These are phyloP conservation scores for Dendropsophus ebraccatus DNA, from an alignment of 2,113 vertebrate genomes.

Conservation along the genomic window DNA sequence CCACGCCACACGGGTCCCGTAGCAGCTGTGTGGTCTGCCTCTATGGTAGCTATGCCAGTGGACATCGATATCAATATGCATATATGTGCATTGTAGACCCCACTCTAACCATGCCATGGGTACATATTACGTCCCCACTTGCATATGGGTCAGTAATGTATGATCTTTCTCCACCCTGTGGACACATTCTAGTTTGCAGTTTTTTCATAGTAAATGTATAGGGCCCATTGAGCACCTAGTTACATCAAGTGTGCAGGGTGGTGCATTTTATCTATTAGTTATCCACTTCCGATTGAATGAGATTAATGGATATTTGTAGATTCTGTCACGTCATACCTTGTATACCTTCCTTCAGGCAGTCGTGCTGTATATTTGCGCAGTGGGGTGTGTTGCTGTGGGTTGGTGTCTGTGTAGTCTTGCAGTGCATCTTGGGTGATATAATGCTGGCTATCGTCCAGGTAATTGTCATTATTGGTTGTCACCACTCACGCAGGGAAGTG, in stretches of 20 bases:
- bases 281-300: not conserved
- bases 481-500: not conserved
- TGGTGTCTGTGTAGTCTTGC: not conserved
- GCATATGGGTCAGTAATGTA: no score
- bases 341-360: not conserved
- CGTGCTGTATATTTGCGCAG: not conserved
- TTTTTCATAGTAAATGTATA: not conserved
- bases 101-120: no score
- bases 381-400: not conserved
- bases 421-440: not conserved
- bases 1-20: no score
- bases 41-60: no score
- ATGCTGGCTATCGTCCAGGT: slow-evolving; percentile 7
- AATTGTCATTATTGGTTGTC: slow-evolving; percentile 10
- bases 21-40: no score
- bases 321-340: not conserved
- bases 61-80: no score
- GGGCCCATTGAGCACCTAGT: not conserved
- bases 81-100: no score
- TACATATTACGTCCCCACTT: no score
- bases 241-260: not conserved
- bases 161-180: no score
- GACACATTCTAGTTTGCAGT: no score
- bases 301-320: not conserved
- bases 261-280: not conserved